Base-by-base conservation (phyloP, 2,888 invertebrate genomes). In the Electrophaes corylata region DNA sequence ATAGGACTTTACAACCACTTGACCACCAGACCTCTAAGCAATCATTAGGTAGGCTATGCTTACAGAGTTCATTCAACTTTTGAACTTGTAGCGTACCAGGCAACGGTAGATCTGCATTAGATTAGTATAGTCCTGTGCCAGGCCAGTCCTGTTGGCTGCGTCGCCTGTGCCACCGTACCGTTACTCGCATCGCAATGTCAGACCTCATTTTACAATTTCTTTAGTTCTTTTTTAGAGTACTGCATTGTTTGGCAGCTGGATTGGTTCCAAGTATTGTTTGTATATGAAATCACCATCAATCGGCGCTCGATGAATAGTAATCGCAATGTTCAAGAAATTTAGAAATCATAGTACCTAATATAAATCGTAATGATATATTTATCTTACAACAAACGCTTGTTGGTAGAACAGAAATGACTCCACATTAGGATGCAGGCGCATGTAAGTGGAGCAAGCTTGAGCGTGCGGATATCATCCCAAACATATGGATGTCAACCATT, bases 41-140 rank as follows among this genome's bases (percentile, higher is more conserved):
- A n/a, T n/a, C n/a, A n/a, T n/a, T n/a, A n/a, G n/a, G n/a, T n/a
- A n/a, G n/a, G n/a, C n/a, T n/a, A n/a, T n/a, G n/a, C n/a, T n/a
- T n/a, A n/a, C n/a, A n/a, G 65, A 71, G 83, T 70, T 80, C 82
- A 67, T 75, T 82, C 70, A 83, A 75, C 83, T 75, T 62, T 62
- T 70, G 70, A 71, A 70, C 70, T 67, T 55, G 59, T 62, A 65
- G 62, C 66, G 29, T 46, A 74, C 73, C 76, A 78, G 70, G 39
- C 69, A 69, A 70, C 65, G 71, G 67, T 47, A 19, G 14, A 26
- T 29, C 16, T 44, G 47, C 23, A 45, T 47, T 41, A n/a, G 69
- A 62, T 64, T 54, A 65, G 67, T 65, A 72, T 72, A 69, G 70
- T 78, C 67, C 56, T 61, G 64, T 29, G 26, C 26, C 69, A 68